Base-by-base conservation (phyloP, 2,888 invertebrate species). In the Gandaritis pyraliata region DNA sequence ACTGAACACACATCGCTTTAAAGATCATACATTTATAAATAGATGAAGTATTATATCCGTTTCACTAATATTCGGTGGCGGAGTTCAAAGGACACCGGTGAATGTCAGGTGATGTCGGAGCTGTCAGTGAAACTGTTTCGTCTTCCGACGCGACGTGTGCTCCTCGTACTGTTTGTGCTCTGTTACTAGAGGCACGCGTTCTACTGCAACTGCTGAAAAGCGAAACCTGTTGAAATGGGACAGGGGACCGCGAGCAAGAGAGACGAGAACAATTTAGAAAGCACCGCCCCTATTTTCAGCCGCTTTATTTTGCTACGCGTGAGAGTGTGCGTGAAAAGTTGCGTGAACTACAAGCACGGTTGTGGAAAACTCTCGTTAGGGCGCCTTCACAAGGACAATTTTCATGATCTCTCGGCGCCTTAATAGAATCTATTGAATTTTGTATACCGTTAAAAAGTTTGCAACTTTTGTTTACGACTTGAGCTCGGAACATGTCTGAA, bases 151-250 rank as follows among this genome's bases (percentile, higher is more conserved):
- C 85, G 86, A 88, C 86, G 88, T 90, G 90, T 88, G 87, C 83
- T 77, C 86, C 82, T 76, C 86, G 83, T 80, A 81, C 89, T 86
- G 89, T 90, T 90, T 88, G 90, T 87, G 86, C 90, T 85, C 86
- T 79, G 87, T 86, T 88, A 90, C 90, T 89, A 90, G 84, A 83
- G 88, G 85, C 88, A 90, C 90, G 89, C 88, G 86, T 83, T 86
- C 84, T 77, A 81, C 86, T 89, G 90, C 88, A 86, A 86, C 83
- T 80, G 82, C 87, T 91, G 90, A 91, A 89, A 92, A 83, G 87
- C 86, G 89, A 90, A 91, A 92, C 92, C 92, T 92, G 92, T 92
- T 92, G 92, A 91, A 91, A 90, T 91, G 83, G 89, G 86, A 89
- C 82, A 73, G 85, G 81, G 80, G 80, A 81, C 83, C 79, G 83